Percentiles rank a stretch among this genome's conserved stretches.
These are phyloP conservation scores for Atethmia centrago DNA, from an alignment of 2,888 invertebrate genomes.

Conservation along the genomic window DNA sequence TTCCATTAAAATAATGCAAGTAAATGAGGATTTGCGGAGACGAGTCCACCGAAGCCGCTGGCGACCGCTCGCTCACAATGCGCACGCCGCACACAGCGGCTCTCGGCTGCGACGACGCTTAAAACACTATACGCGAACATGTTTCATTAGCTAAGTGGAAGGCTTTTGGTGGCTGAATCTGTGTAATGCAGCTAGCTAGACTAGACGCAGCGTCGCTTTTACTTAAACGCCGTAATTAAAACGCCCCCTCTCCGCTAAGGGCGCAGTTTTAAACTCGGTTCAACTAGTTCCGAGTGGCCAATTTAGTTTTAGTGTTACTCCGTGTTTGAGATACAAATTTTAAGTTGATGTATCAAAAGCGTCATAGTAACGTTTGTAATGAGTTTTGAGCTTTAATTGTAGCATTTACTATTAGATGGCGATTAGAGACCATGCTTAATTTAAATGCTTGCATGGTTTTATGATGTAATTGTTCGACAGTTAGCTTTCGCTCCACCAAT, in stretches of 20 bases:
- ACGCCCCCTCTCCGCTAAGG: conserved; percentile 85
- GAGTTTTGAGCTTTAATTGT: conserved; percentile 46
- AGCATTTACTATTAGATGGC: conserved; percentile 37
- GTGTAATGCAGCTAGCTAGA: conserved; percentile 88
- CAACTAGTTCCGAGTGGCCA: conserved; percentile 88
- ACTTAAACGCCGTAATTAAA: conserved; percentile 90
- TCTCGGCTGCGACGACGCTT: conserved; percentile 80
- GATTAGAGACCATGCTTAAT: conserved; percentile 28
- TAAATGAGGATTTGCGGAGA: conserved; percentile 90
- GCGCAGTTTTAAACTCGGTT: conserved; percentile 88
- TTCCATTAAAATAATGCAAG: conserved; percentile 91
- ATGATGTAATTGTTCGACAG: neutral
- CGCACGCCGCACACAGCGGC: conserved; percentile 72
- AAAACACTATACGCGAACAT: conserved; percentile 90
- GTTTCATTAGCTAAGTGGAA: conserved; percentile 91
- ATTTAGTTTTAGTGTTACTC: conserved; percentile 87
- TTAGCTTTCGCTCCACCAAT: neutral
- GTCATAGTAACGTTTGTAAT: conserved; percentile 60
- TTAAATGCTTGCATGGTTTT: neutral
- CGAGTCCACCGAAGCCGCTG: conserved; percentile 83
- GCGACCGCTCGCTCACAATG: conserved; percentile 82
- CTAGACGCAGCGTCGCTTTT: conserved; percentile 88
- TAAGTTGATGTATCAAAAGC: conserved; percentile 67
- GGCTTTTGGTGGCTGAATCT: conserved; percentile 91
- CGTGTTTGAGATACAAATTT: conserved; percentile 79